Conservation (phyloP, 2,888 invertebrate genomes). For the Drosophila kokeensis region DNA sequence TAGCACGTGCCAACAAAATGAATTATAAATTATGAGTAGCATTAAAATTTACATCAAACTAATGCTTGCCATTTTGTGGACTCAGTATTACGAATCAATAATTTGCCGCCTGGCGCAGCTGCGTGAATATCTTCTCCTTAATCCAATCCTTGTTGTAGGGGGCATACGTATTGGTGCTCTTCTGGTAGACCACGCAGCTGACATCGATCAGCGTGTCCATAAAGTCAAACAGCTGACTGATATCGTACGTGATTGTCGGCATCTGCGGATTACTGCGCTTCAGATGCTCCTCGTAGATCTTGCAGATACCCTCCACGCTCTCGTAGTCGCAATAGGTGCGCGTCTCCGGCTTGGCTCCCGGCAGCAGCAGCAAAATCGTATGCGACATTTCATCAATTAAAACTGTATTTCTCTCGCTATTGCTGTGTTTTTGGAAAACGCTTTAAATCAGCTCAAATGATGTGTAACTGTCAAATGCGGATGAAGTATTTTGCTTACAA, state of each 20-base stretch:
- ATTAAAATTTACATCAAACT: neutral
- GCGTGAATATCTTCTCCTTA: conserved; percentile 98
- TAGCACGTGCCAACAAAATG: neutral
- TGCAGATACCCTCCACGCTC: conserved; percentile 99
- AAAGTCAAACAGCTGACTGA: conserved; percentile 98
- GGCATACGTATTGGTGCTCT: conserved; percentile 96
- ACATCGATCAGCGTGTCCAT: conserved; percentile 98
- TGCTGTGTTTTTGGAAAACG: neutral
- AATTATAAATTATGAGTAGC: neutral
- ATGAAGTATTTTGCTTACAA: neutral
- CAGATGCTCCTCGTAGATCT: conserved; percentile 99
- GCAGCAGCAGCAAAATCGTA: conserved; percentile 97
- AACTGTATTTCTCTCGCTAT: neutral
- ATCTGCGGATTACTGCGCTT: conserved; percentile 96
- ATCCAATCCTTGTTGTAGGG: conserved; percentile 99
- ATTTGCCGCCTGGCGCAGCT: conserved; percentile 86
- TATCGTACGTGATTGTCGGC: conserved; percentile 99
- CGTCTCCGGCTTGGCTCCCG: conserved; percentile 96
- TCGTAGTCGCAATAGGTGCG: conserved; percentile 99
- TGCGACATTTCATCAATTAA: conserved; percentile 88
- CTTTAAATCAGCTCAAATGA: neutral
- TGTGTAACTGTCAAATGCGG: neutral
- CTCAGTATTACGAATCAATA: neutral
- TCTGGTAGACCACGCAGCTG: conserved; percentile 98
- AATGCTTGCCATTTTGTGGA: neutral